Percentiles rank a stretch among this genome's conserved stretches.
Evolutionary conservation across 2,888 invertebrate genomes (phyloP).

Genomic region (Clivina fossor): DNA sequence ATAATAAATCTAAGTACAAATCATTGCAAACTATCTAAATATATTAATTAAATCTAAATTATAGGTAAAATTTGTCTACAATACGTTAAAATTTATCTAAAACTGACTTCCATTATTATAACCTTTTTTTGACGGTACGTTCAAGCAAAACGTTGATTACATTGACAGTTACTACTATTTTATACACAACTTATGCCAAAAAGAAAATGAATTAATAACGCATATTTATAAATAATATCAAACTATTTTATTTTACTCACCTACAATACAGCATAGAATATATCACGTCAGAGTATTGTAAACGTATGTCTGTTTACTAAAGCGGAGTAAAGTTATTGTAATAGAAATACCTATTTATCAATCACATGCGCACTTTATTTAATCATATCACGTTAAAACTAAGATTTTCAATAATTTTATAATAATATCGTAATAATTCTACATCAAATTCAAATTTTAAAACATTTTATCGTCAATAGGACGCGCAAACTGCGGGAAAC

Average conservation of each 20-base stretch:
- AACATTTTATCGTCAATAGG: constrained; percentile 34
- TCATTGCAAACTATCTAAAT: neutral
- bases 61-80: neutral
- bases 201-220: too few species aligned
- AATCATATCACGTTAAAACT: constrained; percentile 4
- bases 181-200: neutral
- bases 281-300: constrained; percentile 32
- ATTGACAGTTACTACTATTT: neutral
- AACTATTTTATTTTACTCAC: constrained; percentile 19
- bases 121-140: constrained; percentile 26
- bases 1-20: neutral
- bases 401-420: constrained; percentile 15
- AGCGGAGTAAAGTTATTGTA: constrained; percentile 16
- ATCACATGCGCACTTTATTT: constrained; percentile 7
- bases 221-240: too few species aligned
- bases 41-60: neutral
- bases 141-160: constrained; percentile 15
- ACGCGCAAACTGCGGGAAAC: constrained; percentile 35
- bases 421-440: constrained; percentile 14
- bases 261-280: constrained; percentile 35
- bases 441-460: constrained; percentile 33
- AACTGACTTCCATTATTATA: constrained; percentile 29
- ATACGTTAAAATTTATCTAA: constrained; percentile 21
- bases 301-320: constrained; percentile 34
- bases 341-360: constrained; percentile 7